Base-by-base conservation (phyloP, 2,113 vertebrate species). In the Porphyrio hochstetteri region DNA sequence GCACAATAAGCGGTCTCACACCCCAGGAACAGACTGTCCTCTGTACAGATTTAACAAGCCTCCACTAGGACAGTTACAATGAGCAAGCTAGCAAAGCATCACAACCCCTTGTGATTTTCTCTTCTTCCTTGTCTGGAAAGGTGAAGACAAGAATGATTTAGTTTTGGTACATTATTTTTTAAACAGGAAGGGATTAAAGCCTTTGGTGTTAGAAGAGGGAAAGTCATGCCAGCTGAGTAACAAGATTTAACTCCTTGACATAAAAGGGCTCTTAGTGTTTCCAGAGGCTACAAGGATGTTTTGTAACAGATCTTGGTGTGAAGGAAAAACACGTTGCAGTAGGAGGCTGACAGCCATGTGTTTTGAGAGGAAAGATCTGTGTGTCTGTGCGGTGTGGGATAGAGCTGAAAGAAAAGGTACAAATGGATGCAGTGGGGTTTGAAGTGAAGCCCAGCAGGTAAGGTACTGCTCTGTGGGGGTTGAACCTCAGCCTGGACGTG, bases 41-140 rank as follows among this genome's bases (percentile, higher is more conserved):
- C n/a, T 44, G 11, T n/a, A 69, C 74, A 57, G 57, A 46, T 87
- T 81, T 71, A 50, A 48, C 64, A 68, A 84, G 63, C 74, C 13
- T 55, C 79, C 78, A 79, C 81, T 38, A 78, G 95, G 95, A 46
- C 82, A 33, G 61, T 75, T 35, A 90, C 52, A 65, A 70, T 77
- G 79, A 92, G 40, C 4, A 1, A 95, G 87, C 72, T 50, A 79
- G 64, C 40, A 53, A 74, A 91, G 31, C 9, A 13, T 40, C 70
- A 42, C 70, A 97, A 82, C 71, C 48, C 86, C 72, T 86, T 88
- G 72, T 81, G 44, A 88, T 96, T 96, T 97, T 93, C 94, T 92
- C 81, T 86, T 63, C 75, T 94, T 90, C 76, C 85, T 83, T 75
- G n/a, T n/a, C 82, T 91, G 72, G 77, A 93, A 95, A 68, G 78